Percentiles rank a stretch among this genome's conserved stretches.
Conservation (phyloP, 2,797 vertebrate genomes). For the Catamblyrhynchus diadema region DNA sequence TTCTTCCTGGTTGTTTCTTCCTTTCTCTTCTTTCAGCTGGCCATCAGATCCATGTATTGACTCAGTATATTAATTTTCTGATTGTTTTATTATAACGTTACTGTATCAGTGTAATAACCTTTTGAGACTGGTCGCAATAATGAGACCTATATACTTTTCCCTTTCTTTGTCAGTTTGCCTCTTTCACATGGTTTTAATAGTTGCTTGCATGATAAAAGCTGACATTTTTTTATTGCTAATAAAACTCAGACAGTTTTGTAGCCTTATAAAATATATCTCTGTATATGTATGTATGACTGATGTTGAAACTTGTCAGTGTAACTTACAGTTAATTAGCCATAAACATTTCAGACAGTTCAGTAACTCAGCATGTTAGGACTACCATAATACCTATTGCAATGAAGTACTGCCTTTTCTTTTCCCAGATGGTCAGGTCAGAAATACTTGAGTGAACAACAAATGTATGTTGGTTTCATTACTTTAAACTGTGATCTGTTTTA, state of each 20-base stretch:
- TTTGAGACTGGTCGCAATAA: not conserved
- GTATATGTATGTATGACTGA: conserved; percentile 39
- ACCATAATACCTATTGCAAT: conserved; percentile 32
- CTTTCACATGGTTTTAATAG: conserved; percentile 55
- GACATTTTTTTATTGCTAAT: conserved; percentile 61
- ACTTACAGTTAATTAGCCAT: conserved; percentile 65
- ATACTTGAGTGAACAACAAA: conserved; percentile 19
- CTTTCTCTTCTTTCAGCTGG: not conserved
- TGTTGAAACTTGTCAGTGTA: conserved; percentile 61
- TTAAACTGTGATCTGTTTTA: conserved; percentile 29
- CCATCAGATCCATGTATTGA: not conserved
- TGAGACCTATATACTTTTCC: not conserved
- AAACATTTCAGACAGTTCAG: conserved; percentile 60
- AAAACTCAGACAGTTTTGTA: conserved; percentile 62
- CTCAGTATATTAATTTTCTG: conserved; percentile 6
- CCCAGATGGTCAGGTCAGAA: conserved; percentile 47
- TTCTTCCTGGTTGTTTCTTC: not conserved
- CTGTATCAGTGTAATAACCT: not conserved
- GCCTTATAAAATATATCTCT: conserved; percentile 55
- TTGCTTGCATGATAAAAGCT: conserved; percentile 58
- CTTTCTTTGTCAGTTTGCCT: conserved; percentile 40
- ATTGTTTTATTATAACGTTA: not conserved
- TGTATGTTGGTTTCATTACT: conserved; percentile 50
- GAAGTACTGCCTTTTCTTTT: conserved; percentile 27
- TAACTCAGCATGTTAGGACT: conserved; percentile 53